Conservation (phyloP, 1,140 invertebrate species). For the Hyles euphorbiae region DNA sequence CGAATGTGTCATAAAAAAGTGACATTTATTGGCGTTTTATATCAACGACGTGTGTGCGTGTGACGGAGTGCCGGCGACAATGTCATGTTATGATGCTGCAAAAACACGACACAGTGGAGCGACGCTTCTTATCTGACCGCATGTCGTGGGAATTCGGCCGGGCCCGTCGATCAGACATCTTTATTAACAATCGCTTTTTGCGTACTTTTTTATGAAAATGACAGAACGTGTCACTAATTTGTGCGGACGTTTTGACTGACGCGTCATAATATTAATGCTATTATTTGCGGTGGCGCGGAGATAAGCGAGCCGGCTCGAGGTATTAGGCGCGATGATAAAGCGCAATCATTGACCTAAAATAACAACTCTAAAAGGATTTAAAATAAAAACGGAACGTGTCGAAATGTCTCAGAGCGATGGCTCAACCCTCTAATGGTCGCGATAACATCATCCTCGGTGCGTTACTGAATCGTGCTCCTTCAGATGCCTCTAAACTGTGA, state of each 20-base stretch:
- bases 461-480: conserved; percentile 64
- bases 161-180: conserved; percentile 30
- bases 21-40: conserved; percentile 73
- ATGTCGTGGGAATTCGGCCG: conserved; percentile 46
- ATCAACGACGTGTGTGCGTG: conserved; percentile 62
- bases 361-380: conserved; percentile 40
- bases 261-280: conserved; percentile 18
- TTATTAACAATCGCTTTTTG: conserved; percentile 20
- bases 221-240: conserved; percentile 4
- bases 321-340: conserved; percentile 15
- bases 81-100: conserved; percentile 58
- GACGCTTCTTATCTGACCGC: conserved; percentile 43
- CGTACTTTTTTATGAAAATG: not conserved
- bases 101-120: conserved; percentile 49
- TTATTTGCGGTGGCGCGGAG: conserved; percentile 15
- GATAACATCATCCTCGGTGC: conserved; percentile 65
- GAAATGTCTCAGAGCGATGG: conserved; percentile 59
- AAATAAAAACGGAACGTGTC: conserved; percentile 58
- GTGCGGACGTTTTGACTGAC: conserved; percentile 7
- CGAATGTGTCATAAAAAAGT: conserved; percentile 67
- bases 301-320: not conserved
- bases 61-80: conserved; percentile 48
- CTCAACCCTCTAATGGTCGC: conserved; percentile 55
- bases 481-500: conserved; percentile 62
- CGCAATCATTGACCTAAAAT: conserved; percentile 46